Evolutionary conservation across 2,797 vertebrate genomes (phyloP).

Genomic region (Galagoides demidoff): DNA sequence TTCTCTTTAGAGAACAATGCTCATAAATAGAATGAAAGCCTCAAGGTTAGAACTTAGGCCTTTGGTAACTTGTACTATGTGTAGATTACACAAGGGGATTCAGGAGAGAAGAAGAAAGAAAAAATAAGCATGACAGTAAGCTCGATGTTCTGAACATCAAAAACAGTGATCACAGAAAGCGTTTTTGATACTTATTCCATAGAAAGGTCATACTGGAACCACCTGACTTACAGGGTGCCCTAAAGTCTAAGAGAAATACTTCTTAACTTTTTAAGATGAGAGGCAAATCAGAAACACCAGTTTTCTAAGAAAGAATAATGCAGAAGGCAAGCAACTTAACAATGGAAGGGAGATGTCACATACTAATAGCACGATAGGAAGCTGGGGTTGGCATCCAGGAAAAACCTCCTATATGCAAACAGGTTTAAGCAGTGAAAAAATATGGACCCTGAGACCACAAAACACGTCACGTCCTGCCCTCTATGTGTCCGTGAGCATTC

Average conservation of each 20-base stretch:
- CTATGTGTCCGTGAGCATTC: neutral
- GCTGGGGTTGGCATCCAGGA: fast-evolving
- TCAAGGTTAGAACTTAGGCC: neutral
- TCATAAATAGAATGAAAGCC: neutral
- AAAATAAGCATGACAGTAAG: neutral
- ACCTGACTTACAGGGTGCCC: neutral
- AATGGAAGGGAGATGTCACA: neutral
- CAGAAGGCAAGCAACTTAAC: neutral
- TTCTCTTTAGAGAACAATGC: neutral
- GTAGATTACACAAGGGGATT: neutral
- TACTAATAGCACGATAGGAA: neutral
- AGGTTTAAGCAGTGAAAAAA: neutral
- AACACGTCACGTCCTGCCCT: neutral
- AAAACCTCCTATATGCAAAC: neutral
- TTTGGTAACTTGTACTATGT: neutral
- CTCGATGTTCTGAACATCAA: neutral
- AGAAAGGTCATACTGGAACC: neutral
- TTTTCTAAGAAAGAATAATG: neutral
- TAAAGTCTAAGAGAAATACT: neutral
- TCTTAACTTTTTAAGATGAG: neutral
- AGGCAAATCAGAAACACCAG: neutral
- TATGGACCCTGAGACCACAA: neutral
- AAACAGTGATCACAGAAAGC: neutral
- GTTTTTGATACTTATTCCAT: neutral
- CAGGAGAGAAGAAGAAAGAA: neutral